phyloP scores from a whole-genome alignment of 2,113 vertebrate genomes.

The Pholis gunnellus region DNA sequence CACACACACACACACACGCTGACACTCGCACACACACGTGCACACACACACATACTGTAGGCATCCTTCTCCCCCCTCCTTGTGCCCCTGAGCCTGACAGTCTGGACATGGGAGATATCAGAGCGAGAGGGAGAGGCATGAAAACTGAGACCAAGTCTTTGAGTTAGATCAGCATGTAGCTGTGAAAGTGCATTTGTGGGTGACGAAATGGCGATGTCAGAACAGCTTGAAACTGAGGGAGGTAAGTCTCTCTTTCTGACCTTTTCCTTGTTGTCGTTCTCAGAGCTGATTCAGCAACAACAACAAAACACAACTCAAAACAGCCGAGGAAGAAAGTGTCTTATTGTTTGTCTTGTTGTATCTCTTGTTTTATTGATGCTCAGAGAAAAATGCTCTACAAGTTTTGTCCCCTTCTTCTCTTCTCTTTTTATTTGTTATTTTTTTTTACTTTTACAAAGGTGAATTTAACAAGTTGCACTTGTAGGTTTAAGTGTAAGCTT shows the following conservation, averaged over 20 bases:
- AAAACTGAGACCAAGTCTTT: slow-evolving; percentile 61
- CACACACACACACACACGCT: not conserved
- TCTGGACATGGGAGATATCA: slow-evolving; percentile 84
- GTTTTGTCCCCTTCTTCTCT: not conserved
- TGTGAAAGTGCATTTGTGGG: slow-evolving; percentile 64
- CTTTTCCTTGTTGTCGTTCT: slow-evolving; percentile 37
- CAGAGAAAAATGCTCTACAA: not conserved
- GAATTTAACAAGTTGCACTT: slow-evolving; percentile 59
- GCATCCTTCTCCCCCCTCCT: slow-evolving; percentile 51
- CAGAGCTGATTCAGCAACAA: slow-evolving; percentile 1
- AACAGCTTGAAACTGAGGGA: slow-evolving; percentile 71
- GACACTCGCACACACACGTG: slow-evolving; percentile 45
- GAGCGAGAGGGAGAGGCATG: slow-evolving; percentile 63
- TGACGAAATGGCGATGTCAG: slow-evolving; percentile 77
- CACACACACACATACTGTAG: slow-evolving; percentile 34
- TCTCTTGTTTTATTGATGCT: not conserved
- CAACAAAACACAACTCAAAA: not conserved
- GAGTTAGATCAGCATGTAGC: slow-evolving; percentile 63
- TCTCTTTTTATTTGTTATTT: not conserved
- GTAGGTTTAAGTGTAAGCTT: slow-evolving; percentile 56
- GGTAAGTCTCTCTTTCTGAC: slow-evolving; percentile 66
- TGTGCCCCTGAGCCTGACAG: slow-evolving; percentile 76
- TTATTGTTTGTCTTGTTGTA: slow-evolving; percentile 4
- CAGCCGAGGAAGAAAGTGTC: slow-evolving; percentile 1
- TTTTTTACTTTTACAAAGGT: slow-evolving; percentile 52